phyloP scores from a whole-genome alignment of 2,797 vertebrate species.

The Naso thynnoides region DNA sequence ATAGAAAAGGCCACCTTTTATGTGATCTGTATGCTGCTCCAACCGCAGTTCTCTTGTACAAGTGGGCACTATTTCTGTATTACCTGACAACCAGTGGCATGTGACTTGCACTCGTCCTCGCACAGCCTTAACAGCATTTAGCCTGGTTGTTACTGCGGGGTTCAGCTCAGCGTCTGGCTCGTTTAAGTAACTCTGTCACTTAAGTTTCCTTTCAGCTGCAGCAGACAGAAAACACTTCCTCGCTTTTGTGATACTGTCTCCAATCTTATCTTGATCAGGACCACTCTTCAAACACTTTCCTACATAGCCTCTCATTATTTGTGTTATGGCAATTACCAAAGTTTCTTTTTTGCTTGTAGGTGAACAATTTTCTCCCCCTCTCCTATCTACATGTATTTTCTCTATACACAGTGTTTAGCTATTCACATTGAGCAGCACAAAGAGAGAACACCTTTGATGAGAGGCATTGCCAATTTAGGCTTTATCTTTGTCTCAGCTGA shows the following conservation, averaged over 20 bases:
- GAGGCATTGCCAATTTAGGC: constrained; percentile 63
- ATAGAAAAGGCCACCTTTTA: constrained; percentile 6
- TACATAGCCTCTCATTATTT: constrained; percentile 80
- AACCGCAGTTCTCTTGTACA: constrained; percentile 15
- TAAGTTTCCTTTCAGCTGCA: constrained; percentile 71
- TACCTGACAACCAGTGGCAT: constrained; percentile 25
- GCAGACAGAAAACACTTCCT: constrained; percentile 72
- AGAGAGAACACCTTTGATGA: constrained; percentile 72
- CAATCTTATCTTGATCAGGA: constrained; percentile 85
- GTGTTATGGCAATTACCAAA: constrained; percentile 81
- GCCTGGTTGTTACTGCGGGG: constrained; percentile 54
- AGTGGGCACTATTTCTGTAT: constrained; percentile 12
- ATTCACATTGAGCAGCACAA: constrained; percentile 66
- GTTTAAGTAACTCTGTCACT: constrained; percentile 62
- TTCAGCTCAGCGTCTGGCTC: constrained; percentile 58
- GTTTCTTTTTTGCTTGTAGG: constrained; percentile 81
- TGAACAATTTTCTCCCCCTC: constrained; percentile 58
- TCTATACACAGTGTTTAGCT: constrained; percentile 58
- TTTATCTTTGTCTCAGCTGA: constrained; percentile 66
- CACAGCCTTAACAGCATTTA: constrained; percentile 53
- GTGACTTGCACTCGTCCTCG: constrained; percentile 33
- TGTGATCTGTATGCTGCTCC: constrained; percentile 3
- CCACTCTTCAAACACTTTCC: constrained; percentile 82
- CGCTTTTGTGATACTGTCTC: constrained; percentile 74
- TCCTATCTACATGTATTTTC: constrained; percentile 63